phyloP scores from a whole-genome alignment of 2,797 vertebrate genomes.

The Lutjanus campechanus region DNA sequence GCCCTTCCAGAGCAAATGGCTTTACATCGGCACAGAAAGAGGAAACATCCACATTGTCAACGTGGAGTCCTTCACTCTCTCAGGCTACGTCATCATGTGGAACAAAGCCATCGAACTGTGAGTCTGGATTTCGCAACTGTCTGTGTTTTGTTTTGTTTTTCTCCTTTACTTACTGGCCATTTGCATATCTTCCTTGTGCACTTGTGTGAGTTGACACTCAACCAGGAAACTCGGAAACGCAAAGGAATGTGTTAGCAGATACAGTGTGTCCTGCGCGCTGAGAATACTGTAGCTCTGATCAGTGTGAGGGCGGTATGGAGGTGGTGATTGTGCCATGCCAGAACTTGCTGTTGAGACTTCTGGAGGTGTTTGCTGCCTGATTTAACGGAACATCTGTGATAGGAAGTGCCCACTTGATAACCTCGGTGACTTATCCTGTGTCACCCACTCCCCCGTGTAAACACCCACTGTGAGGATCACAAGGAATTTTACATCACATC shows the following conservation, averaged over 20 bases:
- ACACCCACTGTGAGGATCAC: constrained; percentile 42
- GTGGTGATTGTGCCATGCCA: constrained; percentile 56
- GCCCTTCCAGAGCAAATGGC: constrained; percentile 99
- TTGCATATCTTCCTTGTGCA: constrained; percentile 46
- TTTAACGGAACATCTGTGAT: constrained; percentile 58
- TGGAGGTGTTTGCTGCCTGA: constrained; percentile 63
- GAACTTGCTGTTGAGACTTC: constrained; percentile 52
- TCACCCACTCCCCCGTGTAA: constrained; percentile 44
- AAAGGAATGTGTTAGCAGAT: constrained; percentile 53
- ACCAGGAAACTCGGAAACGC: constrained; percentile 57
- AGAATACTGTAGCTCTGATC: constrained; percentile 49
- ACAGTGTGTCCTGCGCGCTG: constrained; percentile 43
- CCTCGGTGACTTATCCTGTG: constrained; percentile 31
- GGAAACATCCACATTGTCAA: constrained; percentile 99
- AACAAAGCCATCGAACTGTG: constrained; percentile 99
- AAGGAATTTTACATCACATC: constrained; percentile 30
- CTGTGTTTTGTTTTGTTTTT: neutral
- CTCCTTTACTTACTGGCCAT: neutral
- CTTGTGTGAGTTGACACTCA: constrained; percentile 27
- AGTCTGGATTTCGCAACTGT: constrained; percentile 77
- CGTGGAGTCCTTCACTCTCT: constrained; percentile 99
- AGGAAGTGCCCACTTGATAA: constrained; percentile 59
- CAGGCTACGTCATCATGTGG: constrained; percentile 99
- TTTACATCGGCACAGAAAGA: constrained; percentile 96
- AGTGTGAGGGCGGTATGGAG: constrained; percentile 49